A percentile compares a stretch with the other conserved stretches of the same genome.
Evolutionary conservation across 2,797 vertebrate species (phyloP).

Genomic region (Tapirus indicus): DNA sequence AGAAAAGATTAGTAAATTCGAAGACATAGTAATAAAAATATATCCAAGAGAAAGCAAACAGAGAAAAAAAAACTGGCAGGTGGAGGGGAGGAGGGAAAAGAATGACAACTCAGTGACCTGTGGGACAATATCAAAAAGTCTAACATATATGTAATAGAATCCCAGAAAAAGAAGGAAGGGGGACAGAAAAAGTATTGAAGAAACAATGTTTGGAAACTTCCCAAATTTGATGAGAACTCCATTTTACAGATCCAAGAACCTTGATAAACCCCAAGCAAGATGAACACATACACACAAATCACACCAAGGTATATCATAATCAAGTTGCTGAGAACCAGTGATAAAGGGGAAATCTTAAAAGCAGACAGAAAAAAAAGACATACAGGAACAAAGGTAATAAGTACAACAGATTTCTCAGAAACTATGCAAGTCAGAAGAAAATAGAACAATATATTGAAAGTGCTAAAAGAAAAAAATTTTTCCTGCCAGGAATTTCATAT

Average conservation of each 20-base stretch:
- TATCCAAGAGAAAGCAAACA: neutral
- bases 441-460: neutral
- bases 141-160: neutral
- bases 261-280: neutral
- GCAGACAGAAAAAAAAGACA: neutral
- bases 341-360: neutral
- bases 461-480: neutral
- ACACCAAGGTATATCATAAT: neutral
- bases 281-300: neutral
- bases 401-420: constrained; percentile 24
- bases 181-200: neutral
- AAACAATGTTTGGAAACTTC: neutral
- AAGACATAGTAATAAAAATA: neutral
- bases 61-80: neutral
- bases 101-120: neutral
- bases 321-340: neutral
- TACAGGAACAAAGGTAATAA: neutral
- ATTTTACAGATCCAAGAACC: neutral
- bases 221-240: neutral
- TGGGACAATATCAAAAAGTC: neutral
- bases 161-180: neutral
- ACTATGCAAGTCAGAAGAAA: neutral
- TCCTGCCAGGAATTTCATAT: constrained; percentile 15
- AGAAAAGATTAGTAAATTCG: neutral
- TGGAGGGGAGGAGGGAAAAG: neutral